Conservation (phyloP, 1,140 invertebrate species). For the Lepidotrigona ventralis region DNA sequence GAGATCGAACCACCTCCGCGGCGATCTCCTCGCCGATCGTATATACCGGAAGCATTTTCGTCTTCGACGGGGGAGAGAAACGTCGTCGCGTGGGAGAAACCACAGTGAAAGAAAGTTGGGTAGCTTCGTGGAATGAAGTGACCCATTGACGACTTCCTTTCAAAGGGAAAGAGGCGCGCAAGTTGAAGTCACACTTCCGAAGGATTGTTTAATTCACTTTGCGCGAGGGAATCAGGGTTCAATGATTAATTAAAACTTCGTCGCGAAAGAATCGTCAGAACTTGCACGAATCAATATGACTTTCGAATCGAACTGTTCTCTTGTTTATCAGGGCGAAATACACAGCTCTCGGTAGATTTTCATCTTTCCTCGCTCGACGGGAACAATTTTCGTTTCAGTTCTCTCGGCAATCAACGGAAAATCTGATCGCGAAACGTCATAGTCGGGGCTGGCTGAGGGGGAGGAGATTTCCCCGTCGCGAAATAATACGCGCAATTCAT, state of each 20-base stretch:
- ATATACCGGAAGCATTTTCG: conserved; percentile 19
- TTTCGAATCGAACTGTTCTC: neutral
- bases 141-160: neutral
- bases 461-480: neutral
- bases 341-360: neutral
- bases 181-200: neutral
- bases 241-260: neutral
- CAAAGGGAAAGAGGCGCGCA: neutral
- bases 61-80: accelerated
- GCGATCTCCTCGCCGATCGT: neutral
- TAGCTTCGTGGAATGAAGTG: neutral
- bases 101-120: too few species aligned
- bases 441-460: neutral
- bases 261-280: neutral
- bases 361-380: neutral
- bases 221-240: neutral
- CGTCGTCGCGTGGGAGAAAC: neutral
- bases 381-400: neutral
- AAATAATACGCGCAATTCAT: conserved; percentile 21
- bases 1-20: conserved; percentile 53
- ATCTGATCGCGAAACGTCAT: neutral
- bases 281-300: neutral
- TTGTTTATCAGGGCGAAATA: neutral
- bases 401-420: neutral
- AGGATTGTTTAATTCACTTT: neutral